Percentiles rank a stretch among this genome's conserved stretches.
These are phyloP conservation scores for Myocastor coypus DNA, from an alignment of 2,113 vertebrate genomes.

Conservation along the genomic window DNA sequence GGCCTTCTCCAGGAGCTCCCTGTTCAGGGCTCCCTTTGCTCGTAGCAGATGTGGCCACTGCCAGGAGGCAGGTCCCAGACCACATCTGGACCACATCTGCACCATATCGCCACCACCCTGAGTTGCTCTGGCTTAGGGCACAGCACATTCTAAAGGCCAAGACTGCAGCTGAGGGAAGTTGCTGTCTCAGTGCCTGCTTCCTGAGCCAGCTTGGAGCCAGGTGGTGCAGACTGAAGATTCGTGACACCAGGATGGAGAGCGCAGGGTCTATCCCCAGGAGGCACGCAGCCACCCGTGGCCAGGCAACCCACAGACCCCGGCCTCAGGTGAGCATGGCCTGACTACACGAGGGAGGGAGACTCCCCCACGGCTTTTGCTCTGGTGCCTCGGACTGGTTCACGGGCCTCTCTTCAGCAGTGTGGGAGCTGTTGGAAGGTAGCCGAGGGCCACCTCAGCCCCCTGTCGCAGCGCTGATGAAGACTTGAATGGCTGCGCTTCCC, in stretches of 20 bases:
- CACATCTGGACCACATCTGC: neutral
- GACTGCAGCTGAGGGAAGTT: accelerated
- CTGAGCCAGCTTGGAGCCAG: too few species aligned
- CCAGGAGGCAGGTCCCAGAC: accelerated
- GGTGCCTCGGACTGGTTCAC: accelerated
- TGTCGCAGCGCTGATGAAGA: neutral
- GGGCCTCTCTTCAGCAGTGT: too few species aligned
- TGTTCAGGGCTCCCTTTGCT: too few species aligned
- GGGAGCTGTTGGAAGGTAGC: neutral
- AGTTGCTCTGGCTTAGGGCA: neutral
- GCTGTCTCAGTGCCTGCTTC: accelerated
- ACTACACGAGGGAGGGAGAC: neutral
- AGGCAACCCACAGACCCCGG: too few species aligned
- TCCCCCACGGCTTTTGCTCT: accelerated
- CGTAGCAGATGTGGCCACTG: accelerated
- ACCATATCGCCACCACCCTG: accelerated
- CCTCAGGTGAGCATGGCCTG: neutral
- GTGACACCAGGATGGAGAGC: accelerated
- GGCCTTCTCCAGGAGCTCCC: neutral
- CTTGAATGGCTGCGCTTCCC: neutral
- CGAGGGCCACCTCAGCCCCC: neutral
- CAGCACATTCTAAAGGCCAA: neutral
- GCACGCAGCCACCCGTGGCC: too few species aligned
- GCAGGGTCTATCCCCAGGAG: accelerated
- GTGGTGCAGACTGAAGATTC: neutral